These are phyloP conservation scores for Bicyclus anynana DNA, from an alignment of 1,140 invertebrate genomes.

Conservation along the genomic window DNA sequence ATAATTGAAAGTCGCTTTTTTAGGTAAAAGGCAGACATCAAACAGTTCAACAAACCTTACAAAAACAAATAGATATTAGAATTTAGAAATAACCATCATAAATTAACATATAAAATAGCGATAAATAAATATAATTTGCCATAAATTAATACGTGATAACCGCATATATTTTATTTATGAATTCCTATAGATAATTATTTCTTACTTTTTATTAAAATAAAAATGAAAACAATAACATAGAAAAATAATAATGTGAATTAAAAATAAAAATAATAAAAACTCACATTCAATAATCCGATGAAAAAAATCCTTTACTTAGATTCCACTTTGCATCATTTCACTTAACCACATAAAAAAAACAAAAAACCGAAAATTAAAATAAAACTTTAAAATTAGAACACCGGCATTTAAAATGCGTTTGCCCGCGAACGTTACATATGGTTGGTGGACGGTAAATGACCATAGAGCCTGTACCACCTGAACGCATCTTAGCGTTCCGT, in stretches of 20 bases:
- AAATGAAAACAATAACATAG: background rate
- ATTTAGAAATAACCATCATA: too few species aligned
- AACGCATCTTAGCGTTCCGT: slow-evolving; percentile 27
- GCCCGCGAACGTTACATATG: slow-evolving; percentile 47
- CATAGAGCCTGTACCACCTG: slow-evolving; percentile 43
- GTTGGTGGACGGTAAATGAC: slow-evolving; percentile 53
- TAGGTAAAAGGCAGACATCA: too few species aligned
- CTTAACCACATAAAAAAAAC: slow-evolving; percentile 5
- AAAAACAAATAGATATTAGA: too few species aligned
- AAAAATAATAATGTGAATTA: background rate
- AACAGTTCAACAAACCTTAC: too few species aligned
- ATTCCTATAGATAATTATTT: too few species aligned
- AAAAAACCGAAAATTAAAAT: slow-evolving; percentile 8
- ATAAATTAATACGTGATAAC: too few species aligned
- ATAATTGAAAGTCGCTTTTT: too few species aligned
- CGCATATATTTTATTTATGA: too few species aligned
- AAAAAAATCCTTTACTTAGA: background rate
- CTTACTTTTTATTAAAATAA: too few species aligned
- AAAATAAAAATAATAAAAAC: background rate
- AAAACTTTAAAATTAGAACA: slow-evolving; percentile 37
- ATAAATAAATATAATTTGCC: too few species aligned
- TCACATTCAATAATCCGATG: background rate
- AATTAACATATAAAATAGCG: too few species aligned
- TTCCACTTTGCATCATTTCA: background rate
- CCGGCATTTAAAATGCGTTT: slow-evolving; percentile 34